These are phyloP conservation scores for Saccostrea cuccullata DNA, from an alignment of 1,140 invertebrate genomes.

Conservation along the genomic window DNA sequence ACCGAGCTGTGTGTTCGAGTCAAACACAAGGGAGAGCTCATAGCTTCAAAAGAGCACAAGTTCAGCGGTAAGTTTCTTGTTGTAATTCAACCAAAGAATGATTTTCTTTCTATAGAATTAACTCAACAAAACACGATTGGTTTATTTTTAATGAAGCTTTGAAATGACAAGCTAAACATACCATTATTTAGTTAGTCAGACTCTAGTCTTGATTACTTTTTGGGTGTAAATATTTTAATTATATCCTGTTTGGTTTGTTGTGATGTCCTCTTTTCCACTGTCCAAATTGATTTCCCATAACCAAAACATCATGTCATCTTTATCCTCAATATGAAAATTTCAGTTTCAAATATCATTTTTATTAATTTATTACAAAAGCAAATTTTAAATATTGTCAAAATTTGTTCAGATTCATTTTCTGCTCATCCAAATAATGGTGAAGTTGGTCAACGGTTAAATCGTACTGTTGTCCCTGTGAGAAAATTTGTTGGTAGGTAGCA, in stretches of 20 bases:
- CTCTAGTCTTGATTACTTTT: too few relatives aligned
- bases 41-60: slow-evolving; percentile 86
- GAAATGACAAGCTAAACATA: too few relatives aligned
- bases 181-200: too few relatives aligned
- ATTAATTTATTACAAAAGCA: not conserved
- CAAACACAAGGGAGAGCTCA: slow-evolving; percentile 87
- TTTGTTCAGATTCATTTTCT: slow-evolving; percentile 32
- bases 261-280: not conserved
- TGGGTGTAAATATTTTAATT: too few relatives aligned
- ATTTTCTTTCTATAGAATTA: too few relatives aligned
- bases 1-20: slow-evolving; percentile 95
- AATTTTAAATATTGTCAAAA: not conserved
- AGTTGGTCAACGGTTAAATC: not conserved
- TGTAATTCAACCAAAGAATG: not conserved
- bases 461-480: not conserved
- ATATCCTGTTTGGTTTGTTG: too few relatives aligned
- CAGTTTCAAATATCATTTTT: not conserved
- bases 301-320: not conserved
- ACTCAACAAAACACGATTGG: too few relatives aligned
- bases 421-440: slow-evolving; percentile 28
- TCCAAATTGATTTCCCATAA: not conserved
- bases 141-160: too few relatives aligned
- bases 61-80: slow-evolving; percentile 88
- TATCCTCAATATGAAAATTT: not conserved
- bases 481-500: slow-evolving; percentile 16